Base-by-base conservation (phyloP, 1,140 invertebrate genomes). In the Gryon sp. region DNA sequence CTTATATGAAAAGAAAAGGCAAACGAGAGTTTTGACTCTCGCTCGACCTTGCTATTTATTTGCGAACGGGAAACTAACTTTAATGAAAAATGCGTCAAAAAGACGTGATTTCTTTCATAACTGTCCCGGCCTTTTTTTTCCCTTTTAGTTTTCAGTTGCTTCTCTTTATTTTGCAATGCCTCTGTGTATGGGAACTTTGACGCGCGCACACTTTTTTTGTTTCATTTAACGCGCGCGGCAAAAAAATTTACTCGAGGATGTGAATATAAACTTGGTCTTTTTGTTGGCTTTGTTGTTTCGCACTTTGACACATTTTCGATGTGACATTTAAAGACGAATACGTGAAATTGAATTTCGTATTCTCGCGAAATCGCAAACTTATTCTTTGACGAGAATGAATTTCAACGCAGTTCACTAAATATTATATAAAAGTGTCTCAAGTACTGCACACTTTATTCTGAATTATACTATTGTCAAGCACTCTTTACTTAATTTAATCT, bases 41-140 rank as follows among this genome's bases (percentile, higher is more conserved):
- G 28, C 8, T 15, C 22, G 48, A 16, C 52, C 24, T 34, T 28
- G 57, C 50, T 66, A 59, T 60, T 32, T 60, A 45, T 74, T 76
- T 76, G 48, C 57, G 45, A 62, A 76, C 48, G 63, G 46, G 53
- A 68, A 68, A 22, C 55, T 38, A 68, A 63, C 46, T 76, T 76
- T 76, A 69, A 75, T 75, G 72, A 75, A 75, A 75, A 75, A 75
- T 68, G 62, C 53, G 63, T 53, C 53, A 62, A 53, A 60, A 53
- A 32, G 57, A 68, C 50, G 34, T 50, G 40, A 26, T 78, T 77
- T 60, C 65, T 69, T 60, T 69, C 53, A 52, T 60, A 69, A 24
- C 48, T 34, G 15, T 32, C 46, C 14, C 34, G 12, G 2, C 43
- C 45, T 28, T 70, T 57, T 76, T 40, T 5, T 8, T 6, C 43